Evolutionary conservation across 2,797 vertebrate genomes (phyloP).

Genomic region (Pelochelys cantorii): DNA sequence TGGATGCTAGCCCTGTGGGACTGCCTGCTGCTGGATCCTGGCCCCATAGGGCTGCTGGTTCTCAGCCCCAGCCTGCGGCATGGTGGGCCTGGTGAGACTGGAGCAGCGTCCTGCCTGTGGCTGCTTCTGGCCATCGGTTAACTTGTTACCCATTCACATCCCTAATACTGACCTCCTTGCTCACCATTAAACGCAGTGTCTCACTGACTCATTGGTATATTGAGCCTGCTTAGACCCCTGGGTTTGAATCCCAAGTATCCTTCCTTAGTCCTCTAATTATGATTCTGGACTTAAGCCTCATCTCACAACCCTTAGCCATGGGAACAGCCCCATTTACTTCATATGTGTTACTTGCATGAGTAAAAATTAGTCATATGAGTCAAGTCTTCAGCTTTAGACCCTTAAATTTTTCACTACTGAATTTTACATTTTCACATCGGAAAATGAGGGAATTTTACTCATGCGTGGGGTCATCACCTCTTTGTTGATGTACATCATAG

Average conservation of each 20-base stretch:
- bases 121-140: no score
- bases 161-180: not conserved
- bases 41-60: no score
- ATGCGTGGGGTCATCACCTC: not conserved
- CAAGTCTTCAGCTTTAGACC: not conserved
- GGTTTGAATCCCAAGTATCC: not conserved
- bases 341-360: not conserved
- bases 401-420: not conserved
- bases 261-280: not conserved
- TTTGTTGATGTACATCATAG: not conserved
- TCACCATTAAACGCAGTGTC: not conserved
- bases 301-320: not conserved
- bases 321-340: not conserved
- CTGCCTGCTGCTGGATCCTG: no score
- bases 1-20: no score
- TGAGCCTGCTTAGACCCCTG: no score
- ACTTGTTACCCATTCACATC: no score
- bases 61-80: no score
- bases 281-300: not conserved
- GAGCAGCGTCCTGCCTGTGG: no score
- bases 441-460: not conserved
- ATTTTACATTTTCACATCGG: not conserved
- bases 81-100: no score
- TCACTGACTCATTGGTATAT: not conserved
- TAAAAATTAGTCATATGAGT: not conserved